These are phyloP conservation scores for Aproaerema taeniolella DNA, from an alignment of 2,888 invertebrate genomes.

Conservation along the genomic window DNA sequence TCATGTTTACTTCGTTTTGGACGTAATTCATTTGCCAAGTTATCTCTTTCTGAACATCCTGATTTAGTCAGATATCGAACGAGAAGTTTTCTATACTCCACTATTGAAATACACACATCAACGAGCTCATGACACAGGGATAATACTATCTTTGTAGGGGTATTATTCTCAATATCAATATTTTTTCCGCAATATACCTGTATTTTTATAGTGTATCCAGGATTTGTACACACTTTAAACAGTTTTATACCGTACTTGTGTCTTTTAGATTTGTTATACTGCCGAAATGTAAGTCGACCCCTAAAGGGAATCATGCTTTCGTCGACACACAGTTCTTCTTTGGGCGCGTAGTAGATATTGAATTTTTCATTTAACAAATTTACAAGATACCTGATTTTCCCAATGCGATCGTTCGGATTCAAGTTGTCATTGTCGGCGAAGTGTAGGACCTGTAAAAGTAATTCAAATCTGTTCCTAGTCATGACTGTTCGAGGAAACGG, in stretches of 20 bases:
- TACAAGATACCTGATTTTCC: background rate
- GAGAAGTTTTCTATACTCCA: too few species aligned
- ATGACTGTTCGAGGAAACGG: slow-evolving; percentile 19
- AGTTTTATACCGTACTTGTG: slow-evolving; percentile 29
- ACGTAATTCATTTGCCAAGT: too few species aligned
- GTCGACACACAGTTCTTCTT: background rate
- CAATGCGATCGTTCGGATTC: background rate
- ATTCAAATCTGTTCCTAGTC: slow-evolving; percentile 7
- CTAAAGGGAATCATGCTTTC: slow-evolving; percentile 6
- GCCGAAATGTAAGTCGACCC: slow-evolving; percentile 21
- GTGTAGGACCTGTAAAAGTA: background rate
- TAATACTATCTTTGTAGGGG: too few species aligned
- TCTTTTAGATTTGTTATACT: slow-evolving; percentile 22
- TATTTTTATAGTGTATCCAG: too few species aligned
- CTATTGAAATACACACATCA: too few species aligned
- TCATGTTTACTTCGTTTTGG: too few species aligned
- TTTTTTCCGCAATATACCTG: too few species aligned
- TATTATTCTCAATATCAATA: too few species aligned
- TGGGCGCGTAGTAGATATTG: background rate
- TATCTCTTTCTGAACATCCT: too few species aligned
- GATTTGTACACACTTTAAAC: too few species aligned
- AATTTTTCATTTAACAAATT: background rate
- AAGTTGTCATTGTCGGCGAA: background rate
- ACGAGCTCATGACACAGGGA: too few species aligned
- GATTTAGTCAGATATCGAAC: too few species aligned